Percentiles rank a stretch among this genome's conserved stretches.
Evolutionary conservation across 2,797 vertebrate species (phyloP).

Genomic region (Dipus sagitta): DNA sequence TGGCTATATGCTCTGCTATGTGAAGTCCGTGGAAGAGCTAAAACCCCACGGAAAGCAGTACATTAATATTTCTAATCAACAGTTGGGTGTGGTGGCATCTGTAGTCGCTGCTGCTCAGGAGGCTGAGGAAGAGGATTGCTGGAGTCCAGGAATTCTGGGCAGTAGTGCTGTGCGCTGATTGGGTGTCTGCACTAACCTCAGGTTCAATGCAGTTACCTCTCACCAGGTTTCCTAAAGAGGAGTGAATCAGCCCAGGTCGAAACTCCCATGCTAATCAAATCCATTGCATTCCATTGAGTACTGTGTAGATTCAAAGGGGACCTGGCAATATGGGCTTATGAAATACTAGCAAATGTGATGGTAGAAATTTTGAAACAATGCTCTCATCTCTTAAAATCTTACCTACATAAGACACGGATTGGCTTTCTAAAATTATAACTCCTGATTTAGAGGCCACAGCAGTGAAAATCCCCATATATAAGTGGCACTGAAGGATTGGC

Average conservation of each 20-base stretch:
- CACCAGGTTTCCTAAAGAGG: too few species aligned
- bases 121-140: too few species aligned
- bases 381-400: not conserved
- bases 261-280: not conserved
- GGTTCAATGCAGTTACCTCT: too few species aligned
- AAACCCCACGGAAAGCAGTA: not conserved
- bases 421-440: not conserved
- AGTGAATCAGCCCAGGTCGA: too few species aligned
- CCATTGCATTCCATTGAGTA: not conserved
- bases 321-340: not conserved
- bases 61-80: conserved; percentile 21
- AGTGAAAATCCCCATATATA: not conserved
- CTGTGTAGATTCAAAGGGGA: not conserved
- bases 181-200: too few species aligned
- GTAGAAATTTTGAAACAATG: not conserved
- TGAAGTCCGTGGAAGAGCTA: not conserved
- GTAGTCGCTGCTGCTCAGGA: too few species aligned
- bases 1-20: not conserved
- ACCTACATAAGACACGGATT: not conserved
- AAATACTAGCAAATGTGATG: not conserved
- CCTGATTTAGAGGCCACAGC: not conserved
- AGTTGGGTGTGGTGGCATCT: not conserved
- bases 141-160: too few species aligned
- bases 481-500: not conserved
- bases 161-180: too few species aligned